Evolutionary conservation across 2,888 invertebrate species (phyloP), one percentile per base, ranked within the genome.

Genomic region (Parnassius glacialis): DNA sequence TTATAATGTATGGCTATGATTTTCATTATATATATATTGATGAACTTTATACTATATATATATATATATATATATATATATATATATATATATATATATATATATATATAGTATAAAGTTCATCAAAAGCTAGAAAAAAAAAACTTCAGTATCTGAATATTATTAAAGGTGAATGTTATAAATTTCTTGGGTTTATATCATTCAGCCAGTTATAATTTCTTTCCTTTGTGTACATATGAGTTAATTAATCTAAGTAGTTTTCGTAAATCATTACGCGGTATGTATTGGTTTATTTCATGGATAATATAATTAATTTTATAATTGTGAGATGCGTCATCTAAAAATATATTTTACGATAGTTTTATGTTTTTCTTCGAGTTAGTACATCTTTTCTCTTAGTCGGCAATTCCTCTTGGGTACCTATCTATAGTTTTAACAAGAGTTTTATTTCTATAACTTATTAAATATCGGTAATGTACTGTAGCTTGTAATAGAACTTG

Each of bases 221-320:
- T 80, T 83, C 78, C 79, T 79, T 79, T 78, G 64, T 87, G 86
- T 88, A 85, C 78, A 87, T 87, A 84, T 76, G 75, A 79, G 67
- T 70, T 68, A 66, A 71, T 72, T 80, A 81, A 76, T 71, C 64
- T 86, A 86, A 85, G 85, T 87, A 85, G 85, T 76, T 80, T 70
- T 77, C 79, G 81, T 67, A 78, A 81, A 85, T 81, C 70, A 75
- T 78, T 77, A 56, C 56, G 59, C 72, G 67, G 75, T 69, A 63
- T 72, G 78, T 74, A 79, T 34, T 77, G 73, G 67, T 70, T 57
- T 62, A 66, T 70, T 69, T 69, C 64, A 69, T 71, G 67, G 70
- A 68, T 68, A 65, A 69, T 71, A 67, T 66, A 72, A 73, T 72
- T 65, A 68, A 67, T 74, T 53, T 59, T 54, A 41, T 59, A 60